A percentile compares a stretch with the other conserved stretches of the same genome.
Evolutionary conservation across 2,113 vertebrate species (phyloP).

Genomic region (Catagonus wagneri): DNA sequence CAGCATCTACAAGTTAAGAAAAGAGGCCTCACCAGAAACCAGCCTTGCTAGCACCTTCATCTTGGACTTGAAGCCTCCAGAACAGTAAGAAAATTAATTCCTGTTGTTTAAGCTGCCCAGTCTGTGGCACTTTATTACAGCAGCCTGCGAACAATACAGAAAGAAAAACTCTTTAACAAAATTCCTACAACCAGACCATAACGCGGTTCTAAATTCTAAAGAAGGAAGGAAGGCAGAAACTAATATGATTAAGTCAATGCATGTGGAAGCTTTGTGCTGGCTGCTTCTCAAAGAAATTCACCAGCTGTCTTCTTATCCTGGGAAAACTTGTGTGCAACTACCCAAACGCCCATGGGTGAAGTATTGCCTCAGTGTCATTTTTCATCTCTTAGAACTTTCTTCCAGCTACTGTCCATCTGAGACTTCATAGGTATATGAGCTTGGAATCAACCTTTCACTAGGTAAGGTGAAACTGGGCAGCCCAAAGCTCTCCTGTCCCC

Average conservation of each 20-base stretch:
- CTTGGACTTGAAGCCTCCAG: neutral
- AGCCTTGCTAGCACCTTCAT: neutral
- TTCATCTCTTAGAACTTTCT: neutral
- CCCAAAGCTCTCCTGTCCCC: neutral
- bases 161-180: neutral
- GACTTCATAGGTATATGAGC: neutral
- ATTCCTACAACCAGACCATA: neutral
- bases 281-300: neutral
- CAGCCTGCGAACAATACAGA: neutral
- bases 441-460: neutral
- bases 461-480: neutral
- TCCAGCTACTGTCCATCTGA: neutral
- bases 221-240: neutral
- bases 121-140: neutral
- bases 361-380: rapidly evolving
- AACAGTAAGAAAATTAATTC: neutral
- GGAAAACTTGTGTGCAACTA: neutral
- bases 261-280: neutral
- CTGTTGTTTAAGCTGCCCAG: neutral
- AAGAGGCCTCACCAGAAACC: neutral
- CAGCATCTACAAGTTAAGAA: neutral
- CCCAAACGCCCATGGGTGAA: neutral
- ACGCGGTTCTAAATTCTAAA: neutral
- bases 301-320: neutral
- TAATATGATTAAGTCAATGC: rapidly evolving